Conservation (phyloP, 2,888 invertebrate genomes). For the Chydorus sphaericus region DNA sequence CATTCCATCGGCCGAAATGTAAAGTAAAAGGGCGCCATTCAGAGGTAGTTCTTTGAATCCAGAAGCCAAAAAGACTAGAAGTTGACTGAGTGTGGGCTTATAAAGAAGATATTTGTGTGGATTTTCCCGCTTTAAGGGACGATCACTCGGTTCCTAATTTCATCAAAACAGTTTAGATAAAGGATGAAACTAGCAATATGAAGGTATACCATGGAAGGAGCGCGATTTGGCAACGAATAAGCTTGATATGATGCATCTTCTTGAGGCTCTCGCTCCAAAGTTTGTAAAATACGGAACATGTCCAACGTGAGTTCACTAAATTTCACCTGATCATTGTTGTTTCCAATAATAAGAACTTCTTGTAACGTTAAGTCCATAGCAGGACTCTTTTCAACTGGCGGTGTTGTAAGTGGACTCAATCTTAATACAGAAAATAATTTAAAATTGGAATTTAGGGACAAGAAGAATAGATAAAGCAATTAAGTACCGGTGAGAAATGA, state of each 20-base stretch:
- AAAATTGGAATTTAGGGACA: not conserved
- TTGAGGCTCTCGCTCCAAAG: slow-evolving; percentile 78
- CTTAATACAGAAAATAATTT: slow-evolving; percentile 29
- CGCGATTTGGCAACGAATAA: not conserved
- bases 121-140: slow-evolving; percentile 60
- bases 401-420: slow-evolving; percentile 65
- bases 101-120: slow-evolving; percentile 93
- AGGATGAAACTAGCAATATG: not conserved
- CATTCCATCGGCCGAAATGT: slow-evolving; percentile 85
- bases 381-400: slow-evolving; percentile 72
- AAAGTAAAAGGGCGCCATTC: slow-evolving; percentile 77
- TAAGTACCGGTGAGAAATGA: slow-evolving; percentile 65
- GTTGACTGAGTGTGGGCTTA: slow-evolving; percentile 85
- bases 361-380: slow-evolving; percentile 76
- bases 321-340: slow-evolving; percentile 84
- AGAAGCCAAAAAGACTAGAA: slow-evolving; percentile 76
- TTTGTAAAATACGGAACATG: slow-evolving; percentile 94
- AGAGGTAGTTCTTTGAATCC: slow-evolving; percentile 86
- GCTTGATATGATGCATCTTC: slow-evolving; percentile 42
- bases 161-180: not conserved
- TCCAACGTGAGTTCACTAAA: slow-evolving; percentile 94
- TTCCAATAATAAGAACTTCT: slow-evolving; percentile 87
- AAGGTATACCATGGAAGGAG: slow-evolving; percentile 10
- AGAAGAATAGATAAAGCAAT: not conserved
- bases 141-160: slow-evolving; percentile 51